Evolutionary conservation across 2,888 invertebrate species (phyloP).

Genomic region (Sarcophaga caerulescens): DNA sequence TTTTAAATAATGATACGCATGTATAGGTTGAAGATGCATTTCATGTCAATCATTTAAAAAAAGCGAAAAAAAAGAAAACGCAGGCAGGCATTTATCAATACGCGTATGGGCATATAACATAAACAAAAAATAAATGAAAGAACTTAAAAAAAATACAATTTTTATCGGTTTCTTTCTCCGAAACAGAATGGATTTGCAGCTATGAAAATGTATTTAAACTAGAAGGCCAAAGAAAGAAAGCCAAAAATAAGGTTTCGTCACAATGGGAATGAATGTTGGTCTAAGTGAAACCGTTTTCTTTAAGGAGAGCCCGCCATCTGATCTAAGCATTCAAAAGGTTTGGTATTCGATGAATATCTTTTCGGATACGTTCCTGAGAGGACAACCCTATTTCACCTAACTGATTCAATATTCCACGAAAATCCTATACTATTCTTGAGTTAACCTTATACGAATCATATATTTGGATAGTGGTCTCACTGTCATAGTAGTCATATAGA

Average conservation of each 20-base stretch:
- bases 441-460: not conserved
- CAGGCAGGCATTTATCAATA: not conserved
- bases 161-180: slow-evolving; percentile 18
- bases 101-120: not conserved
- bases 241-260: too few relatives aligned
- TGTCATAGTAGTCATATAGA: too few relatives aligned
- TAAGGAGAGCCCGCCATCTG: too few relatives aligned
- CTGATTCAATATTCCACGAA: too few relatives aligned
- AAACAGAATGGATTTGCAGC: not conserved
- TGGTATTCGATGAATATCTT: too few relatives aligned
- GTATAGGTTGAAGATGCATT: slow-evolving; percentile 32
- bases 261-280: too few relatives aligned
- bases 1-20: not conserved
- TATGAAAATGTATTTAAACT: not conserved
- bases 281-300: too few relatives aligned
- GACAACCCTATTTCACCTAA: too few relatives aligned
- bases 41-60: slow-evolving; percentile 43
- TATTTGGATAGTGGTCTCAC: not conserved
- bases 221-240: too few relatives aligned
- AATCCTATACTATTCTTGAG: too few relatives aligned
- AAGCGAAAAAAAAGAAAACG: not conserved
- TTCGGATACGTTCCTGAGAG: too few relatives aligned
- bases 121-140: not conserved
- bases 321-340: too few relatives aligned
- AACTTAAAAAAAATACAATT: not conserved